Base-by-base conservation (phyloP, 30 jellyfish, hydroid and myxozoan genomes). In the Aurelia coerulea region DNA sequence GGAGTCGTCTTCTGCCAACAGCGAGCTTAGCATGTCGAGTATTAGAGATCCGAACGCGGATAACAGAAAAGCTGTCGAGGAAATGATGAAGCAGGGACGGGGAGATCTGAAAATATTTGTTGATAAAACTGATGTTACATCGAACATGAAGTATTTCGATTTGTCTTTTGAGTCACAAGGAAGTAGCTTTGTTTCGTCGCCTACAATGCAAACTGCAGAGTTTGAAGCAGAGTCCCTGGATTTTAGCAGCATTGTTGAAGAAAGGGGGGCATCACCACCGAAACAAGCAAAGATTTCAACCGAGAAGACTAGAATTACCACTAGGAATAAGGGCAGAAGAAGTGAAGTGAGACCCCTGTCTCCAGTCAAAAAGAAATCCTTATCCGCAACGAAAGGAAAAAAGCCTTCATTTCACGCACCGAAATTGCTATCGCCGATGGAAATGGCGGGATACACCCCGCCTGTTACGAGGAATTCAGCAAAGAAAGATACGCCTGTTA, bases 131-230 rank as follows among this genome's bases (percentile, higher is more conserved):
- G 80, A 83, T 51, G 80, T 71, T 35, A 83, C 92, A 11, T 53
- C 58, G 2, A 32, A 52, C 50, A 83, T 71, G 85, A 18, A 37
- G n/a, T 51, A 63, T 59, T 34, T 62, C 65, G 92, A 83, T 65
- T 68, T 86, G 31, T 83, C 92, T 37, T 83, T 83, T 46, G 92
- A 83, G 33, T 83, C 92, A 10, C 92, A 70, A 42, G 86, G 64
- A 18, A 72, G 80, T 19, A 83, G 92, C 17, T 41, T 70, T 75
- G 68, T 56, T 37, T 53, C 82, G 39, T 15, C 80, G 35, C 80
- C 56, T 6, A 46, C 56, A 46, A 46, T 5, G 15, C 56, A 46
- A 46, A 4, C 92, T 33, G n/a, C 86, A n/a, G 83, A 31, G 15
- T 2, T 51, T n/a, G 17, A 68, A 3, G 73, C 41, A 41, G 31